These are phyloP conservation scores for Cheilosia vernalis DNA, from an alignment of 2,888 invertebrate species.

Conservation along the genomic window DNA sequence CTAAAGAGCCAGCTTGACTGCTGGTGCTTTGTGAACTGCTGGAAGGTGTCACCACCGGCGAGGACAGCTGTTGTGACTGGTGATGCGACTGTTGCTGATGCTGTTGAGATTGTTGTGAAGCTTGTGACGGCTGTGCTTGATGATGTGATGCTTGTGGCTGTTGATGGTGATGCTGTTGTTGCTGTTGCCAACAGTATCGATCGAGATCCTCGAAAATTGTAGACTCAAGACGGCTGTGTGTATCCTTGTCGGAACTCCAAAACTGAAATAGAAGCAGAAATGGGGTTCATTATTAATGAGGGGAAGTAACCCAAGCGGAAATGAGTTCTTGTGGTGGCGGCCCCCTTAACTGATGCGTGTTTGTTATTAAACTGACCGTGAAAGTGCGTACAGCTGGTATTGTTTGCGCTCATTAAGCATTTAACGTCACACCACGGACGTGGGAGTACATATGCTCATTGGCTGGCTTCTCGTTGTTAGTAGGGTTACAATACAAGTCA, in stretches of 20 bases:
- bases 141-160: slow-evolving; percentile 82
- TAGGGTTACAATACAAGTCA: slow-evolving; percentile 15
- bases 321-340: slow-evolving; percentile 6
- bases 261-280: slow-evolving; percentile 78
- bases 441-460: slow-evolving; percentile 26
- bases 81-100: slow-evolving; percentile 84
- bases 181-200: slow-evolving; percentile 92
- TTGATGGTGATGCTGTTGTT: slow-evolving; percentile 82
- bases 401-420: slow-evolving; percentile 32
- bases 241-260: slow-evolving; percentile 86
- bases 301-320: slow-evolving; percentile 23
- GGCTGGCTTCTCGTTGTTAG: neutral
- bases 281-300: slow-evolving; percentile 5
- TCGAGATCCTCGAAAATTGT: slow-evolving; percentile 93
- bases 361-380: slow-evolving; percentile 44
- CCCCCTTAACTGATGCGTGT: neutral
- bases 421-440: neutral
- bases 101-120: slow-evolving; percentile 84
- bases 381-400: slow-evolving; percentile 47
- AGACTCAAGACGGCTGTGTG: slow-evolving; percentile 87
- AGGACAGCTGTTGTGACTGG: slow-evolving; percentile 72
- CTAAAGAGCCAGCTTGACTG: slow-evolving; percentile 75
- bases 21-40: slow-evolving; percentile 64
- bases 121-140: slow-evolving; percentile 75
- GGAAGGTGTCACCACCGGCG: slow-evolving; percentile 57